These are phyloP conservation scores for Sinocyclocheilus anshuiensis DNA, from an alignment of 2,113 vertebrate genomes.

Conservation along the genomic window DNA sequence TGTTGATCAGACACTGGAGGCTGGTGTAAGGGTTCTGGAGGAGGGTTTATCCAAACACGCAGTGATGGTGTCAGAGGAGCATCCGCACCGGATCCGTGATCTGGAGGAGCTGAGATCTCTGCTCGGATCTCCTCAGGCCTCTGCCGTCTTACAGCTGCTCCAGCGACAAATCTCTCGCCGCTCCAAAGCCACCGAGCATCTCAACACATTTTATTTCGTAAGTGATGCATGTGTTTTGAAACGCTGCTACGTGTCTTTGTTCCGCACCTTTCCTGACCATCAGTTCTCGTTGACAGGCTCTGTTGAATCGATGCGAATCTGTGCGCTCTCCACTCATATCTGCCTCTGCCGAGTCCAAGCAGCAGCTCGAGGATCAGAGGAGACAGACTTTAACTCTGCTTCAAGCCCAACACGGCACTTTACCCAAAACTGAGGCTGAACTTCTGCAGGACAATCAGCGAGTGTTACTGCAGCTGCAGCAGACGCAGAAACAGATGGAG, in stretches of 20 bases:
- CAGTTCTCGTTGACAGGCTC: slow-evolving; percentile 16
- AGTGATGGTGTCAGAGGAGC: slow-evolving; percentile 47
- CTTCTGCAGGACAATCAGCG: slow-evolving; percentile 62
- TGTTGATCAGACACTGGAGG: slow-evolving; percentile 64
- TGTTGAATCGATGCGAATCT: slow-evolving; percentile 40
- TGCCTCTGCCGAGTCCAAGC: not conserved
- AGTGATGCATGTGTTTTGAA: not conserved
- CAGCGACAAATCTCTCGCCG: slow-evolving; percentile 42
- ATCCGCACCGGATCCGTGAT: slow-evolving; percentile 26
- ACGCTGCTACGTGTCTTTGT: not conserved
- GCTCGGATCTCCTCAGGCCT: not conserved
- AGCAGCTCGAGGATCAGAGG: slow-evolving; percentile 58
- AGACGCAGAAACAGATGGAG: slow-evolving; percentile 51
- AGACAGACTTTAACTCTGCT: slow-evolving; percentile 64
- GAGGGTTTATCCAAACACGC: slow-evolving; percentile 17
- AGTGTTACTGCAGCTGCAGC: slow-evolving; percentile 58
- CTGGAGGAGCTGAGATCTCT: slow-evolving; percentile 33
- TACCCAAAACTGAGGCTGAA: slow-evolving; percentile 48
- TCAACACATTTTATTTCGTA: slow-evolving; percentile 58
- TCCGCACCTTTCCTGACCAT: not conserved
- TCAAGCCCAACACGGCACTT: slow-evolving; percentile 40
- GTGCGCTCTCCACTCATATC: slow-evolving; percentile 5
- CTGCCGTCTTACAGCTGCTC: slow-evolving; percentile 53
- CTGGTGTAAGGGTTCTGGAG: slow-evolving; percentile 54
- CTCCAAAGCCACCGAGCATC: not conserved